These are phyloP conservation scores for Sminthurinus aureus DNA, from an alignment of 2,888 invertebrate genomes.

Conservation along the genomic window DNA sequence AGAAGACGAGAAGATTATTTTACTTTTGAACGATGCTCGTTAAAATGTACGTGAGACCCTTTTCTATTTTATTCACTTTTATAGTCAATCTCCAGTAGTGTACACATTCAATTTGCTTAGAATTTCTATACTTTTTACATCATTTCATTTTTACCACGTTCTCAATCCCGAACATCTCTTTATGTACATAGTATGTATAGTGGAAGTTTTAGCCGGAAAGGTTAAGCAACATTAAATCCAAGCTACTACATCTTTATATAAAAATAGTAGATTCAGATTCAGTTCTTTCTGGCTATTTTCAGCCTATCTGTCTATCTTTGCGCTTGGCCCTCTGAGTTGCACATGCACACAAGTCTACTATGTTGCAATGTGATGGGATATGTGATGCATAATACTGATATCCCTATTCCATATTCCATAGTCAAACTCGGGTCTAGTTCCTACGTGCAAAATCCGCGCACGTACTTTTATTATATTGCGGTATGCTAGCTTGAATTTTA, in stretches of 20 bases:
- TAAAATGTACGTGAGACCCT: constrained; percentile 33
- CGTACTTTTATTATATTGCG: constrained; percentile 18
- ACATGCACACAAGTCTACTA: background rate
- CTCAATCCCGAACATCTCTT: background rate
- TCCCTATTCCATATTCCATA: too few relatives aligned
- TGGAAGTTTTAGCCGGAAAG: too few relatives aligned
- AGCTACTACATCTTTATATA: background rate
- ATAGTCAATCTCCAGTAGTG: background rate
- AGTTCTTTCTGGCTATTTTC: background rate
- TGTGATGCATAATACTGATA: too few relatives aligned
- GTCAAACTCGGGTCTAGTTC: background rate
- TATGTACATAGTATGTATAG: background rate
- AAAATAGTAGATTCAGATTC: background rate
- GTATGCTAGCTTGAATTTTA: constrained; percentile 20
- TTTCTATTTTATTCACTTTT: constrained; percentile 15
- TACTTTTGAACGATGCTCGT: constrained; percentile 36
- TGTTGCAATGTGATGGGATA: background rate
- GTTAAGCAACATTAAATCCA: background rate
- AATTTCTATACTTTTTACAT: background rate
- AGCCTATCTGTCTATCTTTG: background rate
- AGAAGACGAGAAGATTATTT: constrained; percentile 14
- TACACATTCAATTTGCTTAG: constrained; percentile 13
- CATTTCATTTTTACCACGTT: background rate
- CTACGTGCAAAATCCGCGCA: background rate
- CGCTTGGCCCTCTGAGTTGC: background rate